Base-by-base conservation (phyloP, 2,888 invertebrate genomes). In the Tenthredo distinguenda region DNA sequence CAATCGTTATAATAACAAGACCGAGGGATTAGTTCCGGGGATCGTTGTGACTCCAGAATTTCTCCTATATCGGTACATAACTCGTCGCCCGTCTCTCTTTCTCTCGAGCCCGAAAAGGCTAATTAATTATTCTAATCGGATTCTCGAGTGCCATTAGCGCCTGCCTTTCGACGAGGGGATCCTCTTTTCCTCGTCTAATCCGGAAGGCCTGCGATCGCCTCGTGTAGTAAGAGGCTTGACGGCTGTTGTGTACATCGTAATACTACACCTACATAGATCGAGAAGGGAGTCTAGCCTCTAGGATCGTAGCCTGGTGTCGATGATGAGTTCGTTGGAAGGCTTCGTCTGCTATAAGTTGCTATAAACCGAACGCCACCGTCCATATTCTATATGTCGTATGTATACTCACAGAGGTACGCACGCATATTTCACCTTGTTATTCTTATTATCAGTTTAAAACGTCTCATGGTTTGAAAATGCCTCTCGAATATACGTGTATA, bases 71-170 rank as follows among this genome's bases (percentile, higher is more conserved):
- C 43, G 47, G 74, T 40, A 74, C 21, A 74, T 21, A 40, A 74
- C 43, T 43, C 74, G 26, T 74, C 74, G 21, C 72, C 34, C 47
- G 12, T 50, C 76, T 74, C 74, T 74, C 34, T 55, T 0, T n/a
- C 7, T 15, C 50, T 77, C 12, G 12, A 34, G 9, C 12, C 31
- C 40, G 34, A 62, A 62, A 43, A 58, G 21, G n/a, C 81, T 65
- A 81, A 81, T 81, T 88, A 86, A 87, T 84, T 86, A 84, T 84
- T 86, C 85, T 88, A 88, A 88, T 88, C 87, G 88, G 88, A 88
- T 88, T 88, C 86, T 82, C 86, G 86, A 71, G 85, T 58, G 84
- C 77, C 85, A 68, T 85, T 85, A 85, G 85, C 85, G 83, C 82
- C 84, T 86, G 86, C 84, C 86, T 86, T 86, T 84, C 81, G 87